Evolutionary conservation across 2,113 vertebrate genomes (phyloP), one percentile per base, ranked within the genome.

Genomic region (Laticauda colubrina): DNA sequence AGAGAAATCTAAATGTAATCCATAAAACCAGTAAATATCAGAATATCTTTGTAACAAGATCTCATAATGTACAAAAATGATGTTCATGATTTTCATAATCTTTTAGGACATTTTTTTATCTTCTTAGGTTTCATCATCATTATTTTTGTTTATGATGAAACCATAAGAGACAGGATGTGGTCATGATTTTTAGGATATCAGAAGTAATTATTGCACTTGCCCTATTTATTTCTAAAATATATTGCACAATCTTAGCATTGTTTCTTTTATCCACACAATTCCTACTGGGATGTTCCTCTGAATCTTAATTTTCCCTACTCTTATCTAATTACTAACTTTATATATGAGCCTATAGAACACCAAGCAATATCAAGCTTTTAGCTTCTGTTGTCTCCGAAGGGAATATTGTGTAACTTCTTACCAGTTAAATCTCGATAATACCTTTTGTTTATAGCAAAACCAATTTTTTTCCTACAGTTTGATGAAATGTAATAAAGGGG

Each of bases 401-500:
- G 34, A 81, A 81, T 43, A 39, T 21, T 43, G 18, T 81, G 75
- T 43, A 81, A 20, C 15, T 23, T 9, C 34, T 5, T 21, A 20
- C 69, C 69, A 43, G 34, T 43, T 81, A 43, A 81, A 81, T 81
- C 34, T 81, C 75, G 43, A 81, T 81, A 39, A 20, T 1, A 21
- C 18, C 7, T 43, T 51, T 51, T 87, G 26, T 51, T 87, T 87
- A 51, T 29, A 87, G 24, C 85, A 87, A 48, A 86, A 51, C 23
- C 24, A 86, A 21, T 24, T 86, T 86, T 86, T 10, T 86, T 14
- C 43, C 45, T 51, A 26, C 34, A 85, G 21, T 87, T 54, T 29
- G 21, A 3, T 95, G 24, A 91, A 93, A 59, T 15, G 4, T 88
- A 86, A 48, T 85, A 95, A 95, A 45, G 12, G 64, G 92, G 89